These are phyloP conservation scores for Cisticola juncidis DNA, from an alignment of 2,113 vertebrate species.

Conservation along the genomic window DNA sequence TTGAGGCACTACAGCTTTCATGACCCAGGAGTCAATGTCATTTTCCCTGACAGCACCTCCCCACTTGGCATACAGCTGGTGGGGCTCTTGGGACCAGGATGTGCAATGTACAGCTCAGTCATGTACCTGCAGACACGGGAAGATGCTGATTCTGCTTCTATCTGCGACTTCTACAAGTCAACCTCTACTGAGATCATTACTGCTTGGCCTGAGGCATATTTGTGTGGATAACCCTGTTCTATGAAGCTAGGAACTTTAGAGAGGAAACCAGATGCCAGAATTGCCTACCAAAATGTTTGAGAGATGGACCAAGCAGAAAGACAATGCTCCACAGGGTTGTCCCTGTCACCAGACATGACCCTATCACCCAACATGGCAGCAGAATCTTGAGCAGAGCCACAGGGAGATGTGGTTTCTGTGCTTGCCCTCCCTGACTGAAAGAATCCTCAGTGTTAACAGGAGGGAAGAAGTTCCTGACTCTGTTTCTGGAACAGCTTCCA, in stretches of 20 bases:
- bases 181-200: neutral
- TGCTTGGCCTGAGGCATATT: neutral
- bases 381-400: neutral
- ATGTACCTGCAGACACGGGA: neutral
- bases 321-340: fast-evolving
- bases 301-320: neutral
- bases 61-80: neutral
- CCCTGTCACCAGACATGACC: neutral
- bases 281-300: neutral
- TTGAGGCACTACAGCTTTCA: neutral
- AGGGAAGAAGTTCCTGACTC: neutral
- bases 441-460: neutral
- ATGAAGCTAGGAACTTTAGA: neutral
- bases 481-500: neutral
- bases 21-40: neutral
- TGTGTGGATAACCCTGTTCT: neutral
- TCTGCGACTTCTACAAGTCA: neutral
- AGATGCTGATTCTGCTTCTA: neutral
- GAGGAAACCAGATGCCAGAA: neutral
- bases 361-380: neutral
- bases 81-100: neutral
- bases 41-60: neutral
- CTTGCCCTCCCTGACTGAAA: neutral
- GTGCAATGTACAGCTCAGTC: neutral
- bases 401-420: neutral